These are phyloP conservation scores for Epistrophe grossulariae DNA, from an alignment of 2,888 invertebrate species.

Conservation along the genomic window DNA sequence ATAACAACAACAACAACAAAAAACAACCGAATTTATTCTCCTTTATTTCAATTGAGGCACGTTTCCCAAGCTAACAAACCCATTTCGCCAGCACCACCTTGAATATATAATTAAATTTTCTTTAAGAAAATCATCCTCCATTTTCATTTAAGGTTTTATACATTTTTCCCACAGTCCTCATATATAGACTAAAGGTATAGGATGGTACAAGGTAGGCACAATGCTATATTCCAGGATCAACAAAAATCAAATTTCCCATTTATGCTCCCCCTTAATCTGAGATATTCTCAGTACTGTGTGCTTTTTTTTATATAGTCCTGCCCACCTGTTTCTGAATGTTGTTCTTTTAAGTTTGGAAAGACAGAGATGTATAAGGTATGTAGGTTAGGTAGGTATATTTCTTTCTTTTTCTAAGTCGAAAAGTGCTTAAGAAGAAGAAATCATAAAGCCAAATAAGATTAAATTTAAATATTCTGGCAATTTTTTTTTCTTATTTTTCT, in stretches of 20 bases:
- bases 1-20: constrained; percentile 5
- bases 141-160: constrained; percentile 67
- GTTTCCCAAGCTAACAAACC: constrained; percentile 41
- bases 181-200: background rate
- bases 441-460: constrained; percentile 75
- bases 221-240: constrained; percentile 22
- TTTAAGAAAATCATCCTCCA: constrained; percentile 70
- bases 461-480: constrained; percentile 73
- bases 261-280: constrained; percentile 39
- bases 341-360: background rate
- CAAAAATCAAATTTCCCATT: constrained; percentile 69
- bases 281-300: background rate
- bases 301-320: constrained; percentile 4
- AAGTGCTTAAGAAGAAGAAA: constrained; percentile 63
- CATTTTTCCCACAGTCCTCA: constrained; percentile 9
- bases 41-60: constrained; percentile 20
- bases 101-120: constrained; percentile 73
- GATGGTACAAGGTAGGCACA: background rate
- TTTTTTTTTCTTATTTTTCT: constrained; percentile 22
- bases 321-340: constrained; percentile 21
- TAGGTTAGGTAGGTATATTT: background rate
- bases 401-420: constrained; percentile 33
- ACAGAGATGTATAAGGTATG: background rate
- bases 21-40: constrained; percentile 18
- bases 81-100: constrained; percentile 11